Base-by-base conservation (phyloP, 2,888 invertebrate genomes). In the Acholoe squamosa region DNA sequence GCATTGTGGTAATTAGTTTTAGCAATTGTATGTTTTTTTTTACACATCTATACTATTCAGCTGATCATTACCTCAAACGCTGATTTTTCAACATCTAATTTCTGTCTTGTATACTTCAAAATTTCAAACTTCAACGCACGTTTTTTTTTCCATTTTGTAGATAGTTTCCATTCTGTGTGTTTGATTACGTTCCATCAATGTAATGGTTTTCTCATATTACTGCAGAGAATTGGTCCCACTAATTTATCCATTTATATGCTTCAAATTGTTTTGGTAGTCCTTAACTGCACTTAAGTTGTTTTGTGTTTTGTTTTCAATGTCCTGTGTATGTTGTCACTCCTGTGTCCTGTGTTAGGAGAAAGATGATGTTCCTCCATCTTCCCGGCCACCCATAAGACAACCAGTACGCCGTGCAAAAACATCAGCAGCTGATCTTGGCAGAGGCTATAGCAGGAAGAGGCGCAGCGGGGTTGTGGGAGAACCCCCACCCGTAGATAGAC, bases 331-430 rank as follows among this genome's bases (percentile, higher is more conserved):
- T 61, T 61, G 61, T 61, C 19, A n/a, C 61, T 61, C 12, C 61
- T 61, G 61, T 61, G 61, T 61, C 22, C n/a, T 19, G 22, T 61
- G 61, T 61, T 61, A 14, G 80, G 16, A 80, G 80, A 33, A 80
- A 34, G 80, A 33, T n/a, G 16, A n/a, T 19, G 12, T 25, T 5
- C 76, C 76, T 76, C n/a, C 19, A 19, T 10, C 80, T 80, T 33
- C 80, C 34, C 0, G 34, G 0, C 76, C 5, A 28, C 76, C 10
- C 25, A 28, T 34, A 16, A 34, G 80, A 16, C 80, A 22, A 0
- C 80, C 80, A 5, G 80, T 80, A 34, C 16, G 43, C 34, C 33
- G 80, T 19, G 3, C 80, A 16, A 33, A 80, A 34, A 80, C 80
- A 7, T 80, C 80, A 34, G 80, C 80, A 0, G 80, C 80, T 34